Evolutionary conservation across 2,113 vertebrate genomes (phyloP).

Genomic region (Cyanoramphus novaezelandiae): DNA sequence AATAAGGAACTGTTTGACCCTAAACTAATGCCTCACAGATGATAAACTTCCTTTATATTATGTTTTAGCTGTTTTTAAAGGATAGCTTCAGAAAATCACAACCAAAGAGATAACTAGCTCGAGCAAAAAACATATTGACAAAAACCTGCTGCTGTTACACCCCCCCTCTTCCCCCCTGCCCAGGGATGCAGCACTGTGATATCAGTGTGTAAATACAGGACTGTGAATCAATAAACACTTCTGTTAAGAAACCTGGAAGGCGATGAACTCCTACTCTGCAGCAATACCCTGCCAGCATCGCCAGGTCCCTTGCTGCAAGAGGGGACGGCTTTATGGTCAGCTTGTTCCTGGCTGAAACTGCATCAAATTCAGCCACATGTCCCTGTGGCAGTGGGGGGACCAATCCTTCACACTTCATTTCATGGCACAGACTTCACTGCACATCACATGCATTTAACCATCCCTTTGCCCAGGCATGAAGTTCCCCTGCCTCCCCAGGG

Average conservation of each 20-base stretch:
- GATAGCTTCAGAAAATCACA: not conserved
- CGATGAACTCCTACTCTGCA: not conserved
- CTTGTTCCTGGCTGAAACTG: not conserved
- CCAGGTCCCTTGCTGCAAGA: not conserved
- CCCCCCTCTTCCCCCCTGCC: no score
- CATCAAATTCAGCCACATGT: rapidly evolving
- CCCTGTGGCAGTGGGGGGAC: rapidly evolving
- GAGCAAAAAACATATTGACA: not conserved
- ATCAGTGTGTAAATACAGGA: not conserved
- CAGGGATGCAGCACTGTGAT: not conserved
- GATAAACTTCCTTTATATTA: not conserved
- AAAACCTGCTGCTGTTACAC: not conserved
- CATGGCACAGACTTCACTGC: not conserved
- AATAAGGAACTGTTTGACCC: not conserved
- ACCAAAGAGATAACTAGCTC: not conserved
- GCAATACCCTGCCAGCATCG: not conserved
- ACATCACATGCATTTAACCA: not conserved
- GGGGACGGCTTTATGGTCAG: not conserved
- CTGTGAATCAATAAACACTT: not conserved
- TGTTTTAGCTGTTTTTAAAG: not conserved
- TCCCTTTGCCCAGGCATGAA: not conserved
- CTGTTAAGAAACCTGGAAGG: not conserved
- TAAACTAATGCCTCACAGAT: not conserved
- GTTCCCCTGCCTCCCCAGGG: not conserved
- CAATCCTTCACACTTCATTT: rapidly evolving